Conservation (phyloP, 2,888 invertebrate species). For the Coecobrya sp. region DNA sequence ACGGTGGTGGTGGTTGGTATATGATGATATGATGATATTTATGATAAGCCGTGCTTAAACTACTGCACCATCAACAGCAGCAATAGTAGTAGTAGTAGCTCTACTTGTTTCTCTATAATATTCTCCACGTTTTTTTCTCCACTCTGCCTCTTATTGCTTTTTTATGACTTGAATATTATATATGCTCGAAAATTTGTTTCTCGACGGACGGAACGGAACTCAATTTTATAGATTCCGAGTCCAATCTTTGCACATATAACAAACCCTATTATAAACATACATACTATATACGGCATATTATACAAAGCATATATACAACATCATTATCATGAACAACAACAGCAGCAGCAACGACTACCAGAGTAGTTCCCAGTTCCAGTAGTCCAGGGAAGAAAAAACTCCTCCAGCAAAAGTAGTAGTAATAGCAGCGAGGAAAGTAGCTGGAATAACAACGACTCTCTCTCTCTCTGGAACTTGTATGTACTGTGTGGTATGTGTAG, state of each 20-base stretch:
- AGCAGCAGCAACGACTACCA: background rate
- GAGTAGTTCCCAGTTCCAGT: background rate
- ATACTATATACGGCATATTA: too few relatives aligned
- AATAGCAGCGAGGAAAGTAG: background rate
- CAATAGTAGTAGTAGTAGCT: background rate
- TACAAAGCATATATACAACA: background rate
- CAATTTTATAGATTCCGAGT: constrained; percentile 17
- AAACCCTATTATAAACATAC: too few relatives aligned
- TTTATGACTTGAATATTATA: background rate
- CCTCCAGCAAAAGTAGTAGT: background rate
- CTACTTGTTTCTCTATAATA: too few relatives aligned
- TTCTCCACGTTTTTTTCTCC: background rate
- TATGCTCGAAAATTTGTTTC: background rate
- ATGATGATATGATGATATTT: too few relatives aligned
- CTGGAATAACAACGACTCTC: background rate
- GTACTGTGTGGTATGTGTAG: background rate
- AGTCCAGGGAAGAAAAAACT: background rate
- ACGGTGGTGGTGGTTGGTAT: too few relatives aligned
- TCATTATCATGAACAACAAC: background rate
- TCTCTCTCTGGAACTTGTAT: background rate
- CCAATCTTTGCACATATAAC: background rate
- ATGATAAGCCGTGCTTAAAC: background rate
- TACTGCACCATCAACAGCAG: background rate
- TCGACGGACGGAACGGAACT: constrained; percentile 9
- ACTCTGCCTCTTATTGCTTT: background rate